Percentiles rank a stretch among this genome's conserved stretches.
These are phyloP conservation scores for Melanerpes formicivorus DNA, from an alignment of 2,113 vertebrate genomes.

Conservation along the genomic window DNA sequence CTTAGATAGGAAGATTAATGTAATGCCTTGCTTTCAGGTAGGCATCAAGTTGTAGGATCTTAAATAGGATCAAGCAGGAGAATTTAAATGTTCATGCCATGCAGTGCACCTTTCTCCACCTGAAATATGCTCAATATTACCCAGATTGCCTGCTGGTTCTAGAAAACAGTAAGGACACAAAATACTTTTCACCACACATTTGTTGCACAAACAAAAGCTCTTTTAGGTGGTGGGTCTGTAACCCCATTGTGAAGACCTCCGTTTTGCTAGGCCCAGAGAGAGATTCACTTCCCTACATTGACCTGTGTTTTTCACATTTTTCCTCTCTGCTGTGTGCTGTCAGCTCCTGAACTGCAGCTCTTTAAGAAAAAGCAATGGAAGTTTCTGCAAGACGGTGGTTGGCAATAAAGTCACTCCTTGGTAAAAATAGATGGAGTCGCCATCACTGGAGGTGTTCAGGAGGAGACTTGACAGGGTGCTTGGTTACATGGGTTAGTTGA, in stretches of 20 bases:
- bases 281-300: rapidly evolving
- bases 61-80: background rate
- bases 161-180: background rate
- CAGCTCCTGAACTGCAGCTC: background rate
- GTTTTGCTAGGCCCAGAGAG: background rate
- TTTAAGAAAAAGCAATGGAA: background rate
- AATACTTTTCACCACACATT: rapidly evolving
- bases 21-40: background rate
- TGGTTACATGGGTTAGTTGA: no score
- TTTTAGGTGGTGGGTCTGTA: background rate
- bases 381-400: background rate
- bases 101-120: background rate
- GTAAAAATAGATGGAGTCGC: background rate
- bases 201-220: background rate
- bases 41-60: background rate
- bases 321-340: background rate
- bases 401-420: background rate
- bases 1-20: background rate
- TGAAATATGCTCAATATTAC: background rate
- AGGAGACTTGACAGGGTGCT: no score
- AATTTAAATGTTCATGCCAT: background rate
- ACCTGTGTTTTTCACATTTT: background rate
- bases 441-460: no score
- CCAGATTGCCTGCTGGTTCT: background rate
- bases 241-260: background rate